Evolutionary conservation across 2,113 vertebrate species (phyloP).

Genomic region (Balaeniceps rex): DNA sequence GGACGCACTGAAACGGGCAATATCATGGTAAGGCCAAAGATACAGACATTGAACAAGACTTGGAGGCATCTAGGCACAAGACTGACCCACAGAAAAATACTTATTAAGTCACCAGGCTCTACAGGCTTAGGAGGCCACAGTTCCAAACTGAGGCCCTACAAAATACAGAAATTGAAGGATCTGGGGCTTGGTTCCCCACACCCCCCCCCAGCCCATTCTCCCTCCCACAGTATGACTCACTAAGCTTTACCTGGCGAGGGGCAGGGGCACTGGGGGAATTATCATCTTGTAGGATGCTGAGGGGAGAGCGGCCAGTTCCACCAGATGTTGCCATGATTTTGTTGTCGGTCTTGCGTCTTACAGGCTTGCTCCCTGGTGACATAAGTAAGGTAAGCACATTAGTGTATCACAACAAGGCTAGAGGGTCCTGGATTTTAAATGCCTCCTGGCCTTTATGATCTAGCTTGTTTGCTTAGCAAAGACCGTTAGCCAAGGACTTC

Average conservation of each 20-base stretch:
- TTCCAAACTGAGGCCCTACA: not conserved
- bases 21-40: not conserved
- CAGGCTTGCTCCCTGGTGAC: conserved; percentile 46
- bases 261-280: conserved; percentile 81
- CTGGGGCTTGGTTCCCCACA: no score
- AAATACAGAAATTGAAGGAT: not conserved
- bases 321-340: conserved; percentile 41
- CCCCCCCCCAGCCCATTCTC: not conserved
- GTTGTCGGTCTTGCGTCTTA: conserved; percentile 54
- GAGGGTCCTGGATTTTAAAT: not conserved
- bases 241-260: conserved; percentile 63
- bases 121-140: not conserved
- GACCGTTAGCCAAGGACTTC: not conserved
- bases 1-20: not conserved
- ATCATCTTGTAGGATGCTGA: conserved; percentile 84
- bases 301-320: conserved; percentile 81
- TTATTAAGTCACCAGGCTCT: not conserved
- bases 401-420: not conserved
- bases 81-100: not conserved
- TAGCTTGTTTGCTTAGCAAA: not conserved
- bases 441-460: not conserved
- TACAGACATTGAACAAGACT: not conserved
- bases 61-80: not conserved
- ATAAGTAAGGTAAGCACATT: not conserved
- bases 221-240: not conserved